These are phyloP conservation scores for Yponomeuta sedellus DNA, from an alignment of 2,888 invertebrate species.

Conservation along the genomic window DNA sequence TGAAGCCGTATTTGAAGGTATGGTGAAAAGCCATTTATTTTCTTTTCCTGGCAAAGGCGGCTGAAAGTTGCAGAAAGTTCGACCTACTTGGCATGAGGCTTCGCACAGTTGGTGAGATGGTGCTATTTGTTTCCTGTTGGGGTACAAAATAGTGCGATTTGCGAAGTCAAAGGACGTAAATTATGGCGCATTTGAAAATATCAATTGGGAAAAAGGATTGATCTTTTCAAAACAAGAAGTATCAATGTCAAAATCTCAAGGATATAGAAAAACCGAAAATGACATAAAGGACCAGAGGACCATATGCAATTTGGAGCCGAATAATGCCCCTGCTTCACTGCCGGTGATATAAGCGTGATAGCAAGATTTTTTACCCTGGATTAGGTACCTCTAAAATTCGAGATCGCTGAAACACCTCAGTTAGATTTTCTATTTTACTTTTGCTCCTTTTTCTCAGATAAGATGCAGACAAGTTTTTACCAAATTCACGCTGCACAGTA, in stretches of 20 bases:
- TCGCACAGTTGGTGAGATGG: conserved; percentile 6
- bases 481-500: too few species aligned
- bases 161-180: not conserved
- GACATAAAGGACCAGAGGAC: too few species aligned
- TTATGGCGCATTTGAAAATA: not conserved
- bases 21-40: conserved; percentile 1
- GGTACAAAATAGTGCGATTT: conserved; percentile 2
- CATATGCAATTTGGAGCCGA: not conserved
- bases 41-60: conserved; percentile 10
- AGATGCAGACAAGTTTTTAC: too few species aligned
- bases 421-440: too few species aligned
- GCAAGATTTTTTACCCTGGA: too few species aligned
- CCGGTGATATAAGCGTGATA: not conserved
- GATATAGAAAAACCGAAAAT: too few species aligned
- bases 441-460: too few species aligned
- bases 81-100: conserved; percentile 61
- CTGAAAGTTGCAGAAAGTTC: conserved; percentile 58
- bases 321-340: not conserved
- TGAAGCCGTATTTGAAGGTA: not conserved
- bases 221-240: too few species aligned
- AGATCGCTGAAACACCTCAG: too few species aligned
- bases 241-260: too few species aligned
- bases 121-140: conserved; percentile 12
- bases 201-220: too few species aligned
- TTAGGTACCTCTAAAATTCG: too few species aligned